phyloP scores from a whole-genome alignment of 2,113 vertebrate genomes.

The Syngnathoides biaculeatus region DNA sequence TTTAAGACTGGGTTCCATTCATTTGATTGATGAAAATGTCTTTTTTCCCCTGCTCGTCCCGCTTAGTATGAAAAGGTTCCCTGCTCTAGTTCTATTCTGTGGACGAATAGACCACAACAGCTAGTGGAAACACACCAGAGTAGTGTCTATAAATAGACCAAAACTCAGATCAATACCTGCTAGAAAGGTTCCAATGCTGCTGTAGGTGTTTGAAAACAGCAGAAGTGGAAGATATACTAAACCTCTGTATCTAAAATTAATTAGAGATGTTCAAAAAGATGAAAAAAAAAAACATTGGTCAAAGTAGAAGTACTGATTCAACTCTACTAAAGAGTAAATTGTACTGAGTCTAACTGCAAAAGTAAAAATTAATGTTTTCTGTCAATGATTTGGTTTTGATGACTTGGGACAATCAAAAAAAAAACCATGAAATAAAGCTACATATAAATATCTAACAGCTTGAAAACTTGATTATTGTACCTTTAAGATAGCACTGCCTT shows the following conservation, averaged over 20 bases:
- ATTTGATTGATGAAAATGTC: too few relatives aligned
- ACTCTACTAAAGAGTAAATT: too few relatives aligned
- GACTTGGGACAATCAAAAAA: too few relatives aligned
- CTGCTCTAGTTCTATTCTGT: conserved; percentile 1
- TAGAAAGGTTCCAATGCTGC: conserved; percentile 7
- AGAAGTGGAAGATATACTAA: neutral
- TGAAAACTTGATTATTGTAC: too few relatives aligned
- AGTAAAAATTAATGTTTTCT: too few relatives aligned
- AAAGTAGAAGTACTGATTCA: neutral
- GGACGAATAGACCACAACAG: conserved; percentile 33
- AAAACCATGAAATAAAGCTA: too few relatives aligned
- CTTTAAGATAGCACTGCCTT: too few relatives aligned
- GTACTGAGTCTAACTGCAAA: too few relatives aligned
- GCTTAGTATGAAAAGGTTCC: neutral
- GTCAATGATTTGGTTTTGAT: too few relatives aligned
- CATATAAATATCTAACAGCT: too few relatives aligned
- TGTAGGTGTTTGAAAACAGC: neutral
- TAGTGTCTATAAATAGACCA: conserved; percentile 50
- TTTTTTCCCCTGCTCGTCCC: neutral
- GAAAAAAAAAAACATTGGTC: neutral
- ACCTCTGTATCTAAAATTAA: neutral
- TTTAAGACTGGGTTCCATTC: too few relatives aligned
- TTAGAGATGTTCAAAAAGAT: neutral
- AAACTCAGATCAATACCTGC: conserved; percentile 50
- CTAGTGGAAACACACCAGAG: conserved; percentile 27